phyloP scores from a whole-genome alignment of 2,888 invertebrate species.

The Plutella xylostella region DNA sequence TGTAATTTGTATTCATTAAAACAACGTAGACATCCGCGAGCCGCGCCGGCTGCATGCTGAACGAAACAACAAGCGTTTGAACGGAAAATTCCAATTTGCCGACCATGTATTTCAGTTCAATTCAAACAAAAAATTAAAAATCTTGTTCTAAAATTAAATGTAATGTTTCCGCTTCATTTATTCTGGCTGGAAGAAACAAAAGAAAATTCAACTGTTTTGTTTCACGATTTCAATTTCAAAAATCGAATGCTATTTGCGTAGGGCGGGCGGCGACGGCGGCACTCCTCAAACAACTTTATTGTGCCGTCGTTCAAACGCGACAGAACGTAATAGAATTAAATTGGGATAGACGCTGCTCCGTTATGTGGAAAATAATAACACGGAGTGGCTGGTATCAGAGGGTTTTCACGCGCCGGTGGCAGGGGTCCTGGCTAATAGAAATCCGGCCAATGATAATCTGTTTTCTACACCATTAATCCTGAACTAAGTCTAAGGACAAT shows the following conservation, averaged over 20 bases:
- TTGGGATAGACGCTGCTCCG: constrained; percentile 59
- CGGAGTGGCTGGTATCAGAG: constrained; percentile 54
- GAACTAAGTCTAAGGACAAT: constrained; percentile 67
- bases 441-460: constrained; percentile 71
- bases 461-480: constrained; percentile 72
- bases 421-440: constrained; percentile 64
- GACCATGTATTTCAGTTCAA: too few species aligned
- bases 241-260: too few species aligned
- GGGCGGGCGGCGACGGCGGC: neutral
- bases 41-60: too few species aligned
- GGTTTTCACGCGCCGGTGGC: constrained; percentile 66
- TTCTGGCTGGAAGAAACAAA: too few species aligned
- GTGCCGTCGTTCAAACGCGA: constrained; percentile 63
- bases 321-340: constrained; percentile 68
- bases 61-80: too few species aligned
- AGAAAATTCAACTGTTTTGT: too few species aligned
- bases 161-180: too few species aligned
- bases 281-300: constrained; percentile 42
- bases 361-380: constrained; percentile 70
- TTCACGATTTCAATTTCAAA: too few species aligned
- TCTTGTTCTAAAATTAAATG: too few species aligned
- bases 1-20: constrained; percentile 66
- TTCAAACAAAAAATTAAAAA: too few species aligned
- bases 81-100: too few species aligned
- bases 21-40: constrained; percentile 23